Conservation (phyloP, 2,797 vertebrate genomes). For the Carcharodon carcharias region DNA sequence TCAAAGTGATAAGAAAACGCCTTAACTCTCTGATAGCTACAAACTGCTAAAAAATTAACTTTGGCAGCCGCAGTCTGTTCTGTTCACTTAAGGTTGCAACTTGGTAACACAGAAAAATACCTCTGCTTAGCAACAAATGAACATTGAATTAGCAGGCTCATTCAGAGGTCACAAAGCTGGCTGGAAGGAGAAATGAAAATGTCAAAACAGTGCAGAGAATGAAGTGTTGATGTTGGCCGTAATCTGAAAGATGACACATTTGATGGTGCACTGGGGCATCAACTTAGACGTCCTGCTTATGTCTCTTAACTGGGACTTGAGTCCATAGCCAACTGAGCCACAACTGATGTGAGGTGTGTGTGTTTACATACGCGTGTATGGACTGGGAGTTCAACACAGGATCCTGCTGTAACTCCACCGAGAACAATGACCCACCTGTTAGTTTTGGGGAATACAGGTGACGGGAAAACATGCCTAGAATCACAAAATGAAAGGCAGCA, state of each 20-base stretch:
- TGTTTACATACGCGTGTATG: too few species aligned
- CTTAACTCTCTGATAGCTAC: not conserved
- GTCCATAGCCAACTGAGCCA: not conserved
- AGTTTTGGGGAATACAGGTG: not conserved
- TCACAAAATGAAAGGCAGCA: not conserved
- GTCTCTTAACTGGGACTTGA: not conserved
- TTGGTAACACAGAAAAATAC: not conserved
- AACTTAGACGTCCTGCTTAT: not conserved
- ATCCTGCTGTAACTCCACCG: not conserved
- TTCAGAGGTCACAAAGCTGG: not conserved
- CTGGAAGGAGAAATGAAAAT: slow-evolving; percentile 10
- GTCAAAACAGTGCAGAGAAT: not conserved
- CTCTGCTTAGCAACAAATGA: not conserved
- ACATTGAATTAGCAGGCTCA: not conserved
- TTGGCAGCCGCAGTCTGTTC: not conserved
- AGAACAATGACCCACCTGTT: not conserved
- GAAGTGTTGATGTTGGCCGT: not conserved
- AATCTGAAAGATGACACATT: not conserved
- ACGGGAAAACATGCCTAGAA: not conserved
- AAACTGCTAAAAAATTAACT: not conserved
- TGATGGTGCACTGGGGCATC: not conserved
- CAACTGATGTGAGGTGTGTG: not conserved
- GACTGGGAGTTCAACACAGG: not conserved
- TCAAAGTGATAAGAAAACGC: not conserved
- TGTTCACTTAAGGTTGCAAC: not conserved